These are phyloP conservation scores for Ascidia mentula DNA, from an alignment of 23 tunicate species.

Conservation along the genomic window DNA sequence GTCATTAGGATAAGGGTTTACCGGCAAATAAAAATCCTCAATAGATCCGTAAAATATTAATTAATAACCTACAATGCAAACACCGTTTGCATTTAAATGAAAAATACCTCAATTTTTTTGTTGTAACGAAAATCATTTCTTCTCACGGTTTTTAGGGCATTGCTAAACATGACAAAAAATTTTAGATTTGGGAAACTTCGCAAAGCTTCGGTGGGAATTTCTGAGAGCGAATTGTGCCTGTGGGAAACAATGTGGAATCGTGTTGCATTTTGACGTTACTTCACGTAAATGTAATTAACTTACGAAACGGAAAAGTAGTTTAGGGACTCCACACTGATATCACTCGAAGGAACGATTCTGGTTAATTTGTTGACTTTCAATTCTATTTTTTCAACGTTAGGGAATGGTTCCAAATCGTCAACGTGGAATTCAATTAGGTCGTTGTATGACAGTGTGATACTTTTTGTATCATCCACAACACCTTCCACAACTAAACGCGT, in stretches of 20 bases:
- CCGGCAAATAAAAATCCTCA: too few species aligned
- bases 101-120: slow-evolving; percentile 31
- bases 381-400: slow-evolving; percentile 24
- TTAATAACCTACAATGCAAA: background rate
- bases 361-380: slow-evolving; percentile 32
- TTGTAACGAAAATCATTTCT: slow-evolving; percentile 42
- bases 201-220: slow-evolving; percentile 62
- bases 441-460: slow-evolving; percentile 64
- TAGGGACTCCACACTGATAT: slow-evolving; percentile 3
- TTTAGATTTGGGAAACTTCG: slow-evolving; percentile 57
- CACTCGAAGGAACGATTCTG: slow-evolving; percentile 25
- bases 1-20: too few species aligned
- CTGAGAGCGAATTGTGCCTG: slow-evolving; percentile 40
- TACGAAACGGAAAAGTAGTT: slow-evolving; percentile 30
- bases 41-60: too few species aligned
- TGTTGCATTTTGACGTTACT: background rate
- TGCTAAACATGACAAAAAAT: slow-evolving; percentile 28
- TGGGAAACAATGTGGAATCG: background rate
- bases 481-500: slow-evolving; percentile 36
- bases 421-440: slow-evolving; percentile 46
- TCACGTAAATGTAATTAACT: slow-evolving; percentile 13
- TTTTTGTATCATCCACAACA: slow-evolving; percentile 38
- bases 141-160: slow-evolving; percentile 18
- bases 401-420: slow-evolving; percentile 40
- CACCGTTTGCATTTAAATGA: background rate